Conservation (phyloP, 2,113 vertebrate genomes). For the Arvicanthis niloticus region DNA sequence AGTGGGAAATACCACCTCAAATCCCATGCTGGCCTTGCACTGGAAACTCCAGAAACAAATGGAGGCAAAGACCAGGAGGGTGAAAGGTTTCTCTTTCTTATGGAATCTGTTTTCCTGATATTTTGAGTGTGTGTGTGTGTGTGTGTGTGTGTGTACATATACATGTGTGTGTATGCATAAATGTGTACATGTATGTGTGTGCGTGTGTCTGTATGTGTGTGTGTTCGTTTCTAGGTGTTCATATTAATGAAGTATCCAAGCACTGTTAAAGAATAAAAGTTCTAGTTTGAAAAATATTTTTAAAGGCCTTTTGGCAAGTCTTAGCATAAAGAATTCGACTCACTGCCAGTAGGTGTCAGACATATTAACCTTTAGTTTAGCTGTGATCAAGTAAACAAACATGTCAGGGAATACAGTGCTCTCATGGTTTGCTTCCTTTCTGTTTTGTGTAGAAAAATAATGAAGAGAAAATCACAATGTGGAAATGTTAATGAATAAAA, state of each 20-base stretch:
- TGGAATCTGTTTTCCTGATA: background rate
- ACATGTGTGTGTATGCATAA: background rate
- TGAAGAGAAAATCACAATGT: slow-evolving; percentile 67
- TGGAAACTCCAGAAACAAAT: background rate
- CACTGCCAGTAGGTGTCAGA: background rate
- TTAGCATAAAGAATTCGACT: background rate
- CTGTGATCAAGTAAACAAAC: slow-evolving; percentile 14
- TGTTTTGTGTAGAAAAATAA: slow-evolving; percentile 51
- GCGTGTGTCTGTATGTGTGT: background rate
- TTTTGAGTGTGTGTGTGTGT: background rate
- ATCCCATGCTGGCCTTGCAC: background rate
- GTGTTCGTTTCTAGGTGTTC: too few species aligned
- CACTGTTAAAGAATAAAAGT: background rate
- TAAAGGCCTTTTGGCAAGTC: background rate
- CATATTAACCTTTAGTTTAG: slow-evolving; percentile 41
- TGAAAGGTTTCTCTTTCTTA: background rate
- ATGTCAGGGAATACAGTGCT: background rate
- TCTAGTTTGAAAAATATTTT: slow-evolving; percentile 46
- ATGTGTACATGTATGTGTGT: too few species aligned
- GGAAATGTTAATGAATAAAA: slow-evolving; percentile 74
- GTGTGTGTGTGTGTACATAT: background rate
- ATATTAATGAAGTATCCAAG: background rate
- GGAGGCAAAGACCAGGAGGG: background rate
- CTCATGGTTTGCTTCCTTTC: slow-evolving; percentile 5
- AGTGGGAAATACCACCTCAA: accelerated